A percentile compares a stretch with the other conserved stretches of the same genome.
Evolutionary conservation across 2,113 vertebrate genomes (phyloP).

Genomic region (Cochlearius cochlearius): DNA sequence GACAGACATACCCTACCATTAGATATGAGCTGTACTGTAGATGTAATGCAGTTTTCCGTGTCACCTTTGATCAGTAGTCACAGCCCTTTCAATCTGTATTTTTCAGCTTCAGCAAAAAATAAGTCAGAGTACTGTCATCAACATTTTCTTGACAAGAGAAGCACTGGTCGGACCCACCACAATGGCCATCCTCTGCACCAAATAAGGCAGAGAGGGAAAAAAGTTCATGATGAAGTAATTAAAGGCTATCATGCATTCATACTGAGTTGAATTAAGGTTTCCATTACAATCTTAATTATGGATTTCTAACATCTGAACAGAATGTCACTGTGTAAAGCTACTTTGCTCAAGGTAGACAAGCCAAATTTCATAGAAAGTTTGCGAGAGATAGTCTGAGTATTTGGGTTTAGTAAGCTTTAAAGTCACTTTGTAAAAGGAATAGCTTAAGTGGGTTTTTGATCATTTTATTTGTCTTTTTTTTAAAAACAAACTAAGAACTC

Average conservation of each 20-base stretch:
- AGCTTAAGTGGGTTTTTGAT: background rate
- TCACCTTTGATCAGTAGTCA: background rate
- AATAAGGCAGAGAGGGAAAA: background rate
- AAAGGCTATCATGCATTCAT: background rate
- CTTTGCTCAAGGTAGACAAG: background rate
- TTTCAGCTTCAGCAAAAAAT: background rate
- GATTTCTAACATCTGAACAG: background rate
- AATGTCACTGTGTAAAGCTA: background rate
- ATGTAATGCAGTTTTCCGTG: background rate
- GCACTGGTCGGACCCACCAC: background rate
- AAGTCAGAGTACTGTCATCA: background rate
- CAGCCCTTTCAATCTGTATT: background rate
- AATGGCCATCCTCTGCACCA: background rate
- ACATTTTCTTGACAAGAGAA: background rate
- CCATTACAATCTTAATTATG: background rate
- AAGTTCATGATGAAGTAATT: background rate
- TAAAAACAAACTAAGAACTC: background rate
- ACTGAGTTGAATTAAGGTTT: background rate
- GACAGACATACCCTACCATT: rapidly evolving
- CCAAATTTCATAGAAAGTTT: background rate
- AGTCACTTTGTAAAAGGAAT: background rate
- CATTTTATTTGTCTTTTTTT: background rate
- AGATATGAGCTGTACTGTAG: background rate
- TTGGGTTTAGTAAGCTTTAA: background rate
- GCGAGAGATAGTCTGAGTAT: background rate